Conservation (phyloP, 2,113 vertebrate genomes). For the Paramormyrops kingsleyae region DNA sequence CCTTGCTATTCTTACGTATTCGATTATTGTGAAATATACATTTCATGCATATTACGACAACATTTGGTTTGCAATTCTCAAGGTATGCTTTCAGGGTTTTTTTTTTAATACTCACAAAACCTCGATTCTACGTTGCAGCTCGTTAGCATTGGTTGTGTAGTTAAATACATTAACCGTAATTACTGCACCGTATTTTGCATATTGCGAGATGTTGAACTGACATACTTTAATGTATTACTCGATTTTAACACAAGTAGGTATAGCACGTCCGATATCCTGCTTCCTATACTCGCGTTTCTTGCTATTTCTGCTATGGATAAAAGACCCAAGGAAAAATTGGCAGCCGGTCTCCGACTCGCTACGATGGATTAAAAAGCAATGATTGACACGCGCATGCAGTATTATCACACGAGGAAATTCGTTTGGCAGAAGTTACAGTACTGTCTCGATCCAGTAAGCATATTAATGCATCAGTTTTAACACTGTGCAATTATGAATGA, state of each 20-base stretch:
- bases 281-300: not conserved
- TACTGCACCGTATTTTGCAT: not conserved
- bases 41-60: not conserved
- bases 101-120: not conserved
- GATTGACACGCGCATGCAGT: not conserved
- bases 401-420: not conserved
- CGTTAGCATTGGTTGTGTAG: not conserved
- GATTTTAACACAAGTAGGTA: not conserved
- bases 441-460: not conserved
- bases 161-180: not conserved
- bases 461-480: not conserved
- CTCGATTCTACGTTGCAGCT: not conserved
- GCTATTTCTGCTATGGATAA: not conserved
- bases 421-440: not conserved
- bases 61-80: not conserved
- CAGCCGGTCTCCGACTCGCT: not conserved
- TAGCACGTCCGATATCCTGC: not conserved
- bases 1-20: not conserved
- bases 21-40: not conserved
- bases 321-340: not conserved
- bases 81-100: not conserved
- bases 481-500: not conserved
- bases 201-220: not conserved
- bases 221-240: not conserved
- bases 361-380: not conserved